Evolutionary conservation across 2,888 invertebrate species (phyloP).

Genomic region (Acrobasis suavella): DNA sequence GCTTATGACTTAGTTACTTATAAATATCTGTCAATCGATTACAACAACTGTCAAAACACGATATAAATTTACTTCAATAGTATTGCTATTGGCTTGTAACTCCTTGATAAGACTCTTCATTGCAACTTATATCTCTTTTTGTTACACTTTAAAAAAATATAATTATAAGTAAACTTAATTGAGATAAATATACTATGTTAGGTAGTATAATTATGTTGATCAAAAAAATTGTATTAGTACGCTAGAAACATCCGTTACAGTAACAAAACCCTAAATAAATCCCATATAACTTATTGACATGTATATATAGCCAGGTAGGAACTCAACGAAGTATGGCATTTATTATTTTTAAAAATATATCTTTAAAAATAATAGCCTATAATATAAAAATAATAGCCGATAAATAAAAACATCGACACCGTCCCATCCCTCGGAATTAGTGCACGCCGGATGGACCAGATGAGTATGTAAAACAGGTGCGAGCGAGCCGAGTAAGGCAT

Average conservation of each 20-base stretch:
- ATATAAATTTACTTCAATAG: not conserved
- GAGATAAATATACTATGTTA: no score
- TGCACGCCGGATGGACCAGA: slow-evolving; percentile 66
- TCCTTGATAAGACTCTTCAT: no score
- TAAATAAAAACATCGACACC: slow-evolving; percentile 45
- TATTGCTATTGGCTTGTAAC: not conserved
- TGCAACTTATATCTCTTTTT: no score
- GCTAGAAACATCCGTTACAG: no score
- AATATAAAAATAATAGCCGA: slow-evolving; percentile 45
- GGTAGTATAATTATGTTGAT: no score
- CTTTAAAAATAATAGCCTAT: slow-evolving; percentile 9
- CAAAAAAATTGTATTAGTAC: no score
- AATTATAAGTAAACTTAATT: no score
- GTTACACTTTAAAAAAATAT: no score
- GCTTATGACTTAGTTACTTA: not conserved
- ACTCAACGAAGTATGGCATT: no score
- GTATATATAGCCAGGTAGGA: no score
- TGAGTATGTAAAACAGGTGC: slow-evolving; percentile 77
- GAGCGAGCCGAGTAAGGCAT: slow-evolving; percentile 61
- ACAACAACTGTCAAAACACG: not conserved
- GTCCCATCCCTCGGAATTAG: slow-evolving; percentile 69
- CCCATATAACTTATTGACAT: no score
- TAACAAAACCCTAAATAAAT: no score
- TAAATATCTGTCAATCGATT: not conserved
- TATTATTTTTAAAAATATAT: not conserved